Conservation (phyloP, 2,888 invertebrate genomes). For the Monopis laevigella region DNA sequence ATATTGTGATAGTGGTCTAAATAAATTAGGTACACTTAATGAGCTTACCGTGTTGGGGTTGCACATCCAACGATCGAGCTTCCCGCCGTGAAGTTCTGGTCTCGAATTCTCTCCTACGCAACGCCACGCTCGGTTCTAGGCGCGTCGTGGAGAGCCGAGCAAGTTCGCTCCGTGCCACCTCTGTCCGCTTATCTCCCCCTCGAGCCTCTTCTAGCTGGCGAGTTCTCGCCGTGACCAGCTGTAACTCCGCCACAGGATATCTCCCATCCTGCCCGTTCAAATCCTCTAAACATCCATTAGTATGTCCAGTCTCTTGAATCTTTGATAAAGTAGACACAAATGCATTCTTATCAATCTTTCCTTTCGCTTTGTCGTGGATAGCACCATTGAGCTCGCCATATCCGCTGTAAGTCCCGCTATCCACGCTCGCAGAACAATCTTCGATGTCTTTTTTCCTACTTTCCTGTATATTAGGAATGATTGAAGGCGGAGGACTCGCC, state of each 20-base stretch:
- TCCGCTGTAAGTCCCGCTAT: constrained; percentile 54
- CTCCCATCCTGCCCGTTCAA: constrained; percentile 49
- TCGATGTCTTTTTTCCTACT: constrained; percentile 40
- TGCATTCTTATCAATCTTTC: constrained; percentile 51
- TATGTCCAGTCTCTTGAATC: constrained; percentile 68
- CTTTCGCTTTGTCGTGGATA: constrained; percentile 40
- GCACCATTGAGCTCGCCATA: constrained; percentile 55
- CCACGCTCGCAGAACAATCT: constrained; percentile 55
- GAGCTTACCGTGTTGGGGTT: constrained; percentile 43
- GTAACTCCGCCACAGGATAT: constrained; percentile 60
- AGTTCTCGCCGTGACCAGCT: constrained; percentile 77
- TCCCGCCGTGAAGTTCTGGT: constrained; percentile 54
- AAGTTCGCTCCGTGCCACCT: constrained; percentile 74
- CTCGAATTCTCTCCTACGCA: constrained; percentile 78
- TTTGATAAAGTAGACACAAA: constrained; percentile 71
- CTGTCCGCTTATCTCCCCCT: constrained; percentile 71
- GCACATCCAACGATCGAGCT: constrained; percentile 55
- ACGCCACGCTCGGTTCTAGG: constrained; percentile 79
- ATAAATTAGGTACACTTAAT: not conserved
- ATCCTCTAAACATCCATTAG: constrained; percentile 57
- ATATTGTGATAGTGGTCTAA: too few species aligned
- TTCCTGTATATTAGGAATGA: constrained; percentile 26
- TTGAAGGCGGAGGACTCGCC: constrained; percentile 67
- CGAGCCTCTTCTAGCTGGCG: constrained; percentile 77
- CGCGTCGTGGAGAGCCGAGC: constrained; percentile 72